These are phyloP conservation scores for Mobula birostris DNA, from an alignment of 2,113 vertebrate species.

Conservation along the genomic window DNA sequence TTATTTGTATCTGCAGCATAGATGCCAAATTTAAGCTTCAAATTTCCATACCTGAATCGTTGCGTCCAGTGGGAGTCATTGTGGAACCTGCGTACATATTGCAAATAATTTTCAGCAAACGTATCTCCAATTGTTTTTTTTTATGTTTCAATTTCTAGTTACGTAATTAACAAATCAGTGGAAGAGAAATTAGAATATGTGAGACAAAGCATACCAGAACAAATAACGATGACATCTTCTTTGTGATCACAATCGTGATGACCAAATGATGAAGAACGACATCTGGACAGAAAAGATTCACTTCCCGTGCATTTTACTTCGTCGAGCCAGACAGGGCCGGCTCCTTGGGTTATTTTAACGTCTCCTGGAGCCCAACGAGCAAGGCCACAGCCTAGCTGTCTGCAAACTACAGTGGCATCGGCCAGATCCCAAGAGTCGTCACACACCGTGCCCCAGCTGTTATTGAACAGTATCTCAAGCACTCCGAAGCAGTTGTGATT, in stretches of 20 bases:
- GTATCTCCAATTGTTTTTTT: too few species aligned
- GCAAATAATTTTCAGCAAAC: too few species aligned
- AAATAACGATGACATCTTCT: background rate
- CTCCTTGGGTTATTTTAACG: background rate
- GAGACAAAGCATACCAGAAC: background rate
- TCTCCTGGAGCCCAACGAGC: background rate
- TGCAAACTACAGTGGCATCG: background rate
- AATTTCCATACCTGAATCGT: too few species aligned
- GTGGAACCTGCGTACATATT: too few species aligned
- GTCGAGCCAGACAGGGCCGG: background rate
- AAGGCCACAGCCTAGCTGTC: background rate
- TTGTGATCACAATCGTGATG: background rate
- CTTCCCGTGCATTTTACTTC: constrained; percentile 7
- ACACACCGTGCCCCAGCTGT: constrained; percentile 31
- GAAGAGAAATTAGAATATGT: too few species aligned
- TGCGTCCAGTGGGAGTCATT: too few species aligned
- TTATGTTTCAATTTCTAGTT: too few species aligned
- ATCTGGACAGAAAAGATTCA: background rate
- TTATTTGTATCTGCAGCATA: too few species aligned
- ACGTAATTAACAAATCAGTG: too few species aligned
- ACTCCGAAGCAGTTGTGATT: constrained; percentile 53
- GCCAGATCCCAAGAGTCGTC: background rate
- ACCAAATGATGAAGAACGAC: background rate
- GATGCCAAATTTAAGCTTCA: too few species aligned
- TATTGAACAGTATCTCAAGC: constrained; percentile 51